Evolutionary conservation across 2,797 vertebrate genomes (phyloP).

Genomic region (Chrysocyon brachyurus): DNA sequence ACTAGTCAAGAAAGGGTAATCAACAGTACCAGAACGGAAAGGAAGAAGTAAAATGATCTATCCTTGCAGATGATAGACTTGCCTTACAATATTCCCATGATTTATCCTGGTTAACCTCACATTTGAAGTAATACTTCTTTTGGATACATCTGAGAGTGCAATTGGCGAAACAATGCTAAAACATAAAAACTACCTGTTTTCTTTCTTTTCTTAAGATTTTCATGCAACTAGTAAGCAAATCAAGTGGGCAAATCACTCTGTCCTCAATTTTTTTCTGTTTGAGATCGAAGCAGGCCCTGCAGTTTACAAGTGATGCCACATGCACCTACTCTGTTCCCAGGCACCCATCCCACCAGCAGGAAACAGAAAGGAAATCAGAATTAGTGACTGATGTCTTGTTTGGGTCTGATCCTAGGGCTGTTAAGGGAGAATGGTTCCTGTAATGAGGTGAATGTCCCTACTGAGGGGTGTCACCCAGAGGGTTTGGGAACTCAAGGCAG

Average conservation of each 20-base stretch:
- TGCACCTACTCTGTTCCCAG: neutral
- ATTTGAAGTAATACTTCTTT: neutral
- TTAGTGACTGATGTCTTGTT: neutral
- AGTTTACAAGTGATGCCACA: no score
- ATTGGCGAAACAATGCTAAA: neutral
- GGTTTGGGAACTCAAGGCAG: neutral
- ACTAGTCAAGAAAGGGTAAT: neutral
- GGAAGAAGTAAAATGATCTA: neutral
- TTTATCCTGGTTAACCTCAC: neutral
- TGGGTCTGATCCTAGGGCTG: neutral
- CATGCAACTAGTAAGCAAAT: neutral
- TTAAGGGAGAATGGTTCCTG: neutral
- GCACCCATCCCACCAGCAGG: neutral
- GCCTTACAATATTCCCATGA: neutral
- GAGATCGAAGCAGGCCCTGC: neutral
- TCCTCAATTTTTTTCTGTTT: neutral
- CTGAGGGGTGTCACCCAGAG: neutral
- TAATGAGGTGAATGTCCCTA: neutral
- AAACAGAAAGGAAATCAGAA: neutral
- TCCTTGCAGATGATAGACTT: neutral
- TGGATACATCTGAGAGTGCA: neutral
- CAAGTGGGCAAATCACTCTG: neutral
- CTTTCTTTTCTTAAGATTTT: neutral
- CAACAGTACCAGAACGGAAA: neutral
- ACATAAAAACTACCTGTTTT: neutral